Conservation (phyloP, 2,113 vertebrate species). For the Tiliqua scincoides region DNA sequence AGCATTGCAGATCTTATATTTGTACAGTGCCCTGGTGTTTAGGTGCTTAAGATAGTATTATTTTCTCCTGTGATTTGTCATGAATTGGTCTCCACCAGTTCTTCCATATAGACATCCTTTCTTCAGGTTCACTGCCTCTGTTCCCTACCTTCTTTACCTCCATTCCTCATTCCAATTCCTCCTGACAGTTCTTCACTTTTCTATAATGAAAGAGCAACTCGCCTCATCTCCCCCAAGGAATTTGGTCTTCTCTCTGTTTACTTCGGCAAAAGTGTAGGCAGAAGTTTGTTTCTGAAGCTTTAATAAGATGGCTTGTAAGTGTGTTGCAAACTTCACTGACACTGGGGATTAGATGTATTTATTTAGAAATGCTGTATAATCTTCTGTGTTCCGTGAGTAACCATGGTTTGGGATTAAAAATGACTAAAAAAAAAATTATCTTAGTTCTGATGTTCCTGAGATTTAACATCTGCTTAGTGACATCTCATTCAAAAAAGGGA, state of each 20-base stretch:
- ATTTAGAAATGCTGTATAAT: constrained; percentile 51
- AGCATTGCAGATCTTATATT: too few relatives aligned
- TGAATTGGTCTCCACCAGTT: too few relatives aligned
- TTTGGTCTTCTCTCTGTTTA: constrained; percentile 10
- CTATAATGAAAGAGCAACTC: neutral
- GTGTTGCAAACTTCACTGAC: constrained; percentile 42
- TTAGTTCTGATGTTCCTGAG: constrained; percentile 13
- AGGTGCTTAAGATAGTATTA: too few relatives aligned
- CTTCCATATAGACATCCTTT: accelerated
- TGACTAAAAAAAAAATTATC: constrained; percentile 38
- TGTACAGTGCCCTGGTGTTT: too few relatives aligned
- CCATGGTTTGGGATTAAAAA: constrained; percentile 45
- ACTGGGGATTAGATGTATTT: constrained; percentile 52
- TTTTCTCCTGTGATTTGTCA: too few relatives aligned
- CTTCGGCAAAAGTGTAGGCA: constrained; percentile 5
- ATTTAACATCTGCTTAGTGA: constrained; percentile 50
- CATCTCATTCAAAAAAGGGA: constrained; percentile 48
- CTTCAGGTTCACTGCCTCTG: neutral
- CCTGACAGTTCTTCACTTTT: neutral
- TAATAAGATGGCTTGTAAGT: constrained; percentile 19
- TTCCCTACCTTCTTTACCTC: accelerated
- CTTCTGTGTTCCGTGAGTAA: constrained; percentile 34
- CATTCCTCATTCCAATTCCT: neutral
- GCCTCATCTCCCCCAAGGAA: neutral
- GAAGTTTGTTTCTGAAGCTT: constrained; percentile 33